Percentiles rank a stretch among this genome's conserved stretches.
Conservation (phyloP, 2,888 invertebrate genomes). For the Electrophaes corylata region DNA sequence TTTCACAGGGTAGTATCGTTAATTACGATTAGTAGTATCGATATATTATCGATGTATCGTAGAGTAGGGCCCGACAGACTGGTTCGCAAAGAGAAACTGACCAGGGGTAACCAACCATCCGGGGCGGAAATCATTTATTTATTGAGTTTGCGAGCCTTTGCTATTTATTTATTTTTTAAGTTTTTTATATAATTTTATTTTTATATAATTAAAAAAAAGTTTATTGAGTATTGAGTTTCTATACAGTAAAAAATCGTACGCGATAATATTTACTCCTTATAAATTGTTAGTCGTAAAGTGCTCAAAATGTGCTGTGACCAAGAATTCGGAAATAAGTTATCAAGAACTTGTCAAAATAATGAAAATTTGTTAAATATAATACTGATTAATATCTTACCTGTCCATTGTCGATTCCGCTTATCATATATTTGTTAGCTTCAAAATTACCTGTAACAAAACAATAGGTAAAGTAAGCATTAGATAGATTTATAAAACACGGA, state of each 20-base stretch:
- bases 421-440: conserved; percentile 17
- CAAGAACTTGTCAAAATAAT: no score
- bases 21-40: conserved; percentile 76
- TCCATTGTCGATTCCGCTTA: not conserved
- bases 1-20: conserved; percentile 73
- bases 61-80: conserved; percentile 57
- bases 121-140: conserved; percentile 49
- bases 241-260: no score
- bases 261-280: no score
- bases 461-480: not conserved
- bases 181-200: not conserved
- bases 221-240: no score
- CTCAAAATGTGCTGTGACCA: no score
- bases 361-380: no score
- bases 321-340: no score
- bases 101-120: conserved; percentile 70
- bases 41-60: conserved; percentile 71
- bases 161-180: not conserved
- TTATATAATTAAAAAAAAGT: no score
- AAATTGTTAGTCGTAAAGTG: no score
- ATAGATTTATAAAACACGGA: no score
- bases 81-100: conserved; percentile 74
- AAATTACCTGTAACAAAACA: conserved; percentile 58
- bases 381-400: conserved; percentile 22
- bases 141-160: conserved; percentile 10